Conservation (phyloP, 2,113 vertebrate species). For the Pao palembangensis region DNA sequence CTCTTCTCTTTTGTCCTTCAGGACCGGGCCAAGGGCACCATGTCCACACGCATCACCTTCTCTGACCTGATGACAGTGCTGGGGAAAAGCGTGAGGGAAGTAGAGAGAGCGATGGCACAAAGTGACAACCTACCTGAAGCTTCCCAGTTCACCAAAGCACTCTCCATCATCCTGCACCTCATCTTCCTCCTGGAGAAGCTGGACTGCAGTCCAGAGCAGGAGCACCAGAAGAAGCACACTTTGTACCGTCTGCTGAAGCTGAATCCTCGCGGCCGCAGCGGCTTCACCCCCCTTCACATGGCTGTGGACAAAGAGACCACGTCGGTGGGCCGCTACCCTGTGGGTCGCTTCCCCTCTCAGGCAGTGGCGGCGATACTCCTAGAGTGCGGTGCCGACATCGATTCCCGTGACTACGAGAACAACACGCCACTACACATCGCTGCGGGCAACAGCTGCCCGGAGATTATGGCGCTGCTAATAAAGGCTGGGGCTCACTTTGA, state of each 20-base stretch:
- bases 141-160: conserved; percentile 86
- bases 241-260: conserved; percentile 90
- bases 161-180: conserved; percentile 92
- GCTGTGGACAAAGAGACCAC: conserved; percentile 92
- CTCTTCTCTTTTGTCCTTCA: conserved; percentile 95
- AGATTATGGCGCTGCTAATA: conserved; percentile 85
- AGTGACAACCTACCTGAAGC: conserved; percentile 83
- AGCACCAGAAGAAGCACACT: conserved; percentile 88
- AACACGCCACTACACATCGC: conserved; percentile 90
- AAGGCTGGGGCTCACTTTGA: conserved; percentile 89
- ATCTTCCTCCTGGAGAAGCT: conserved; percentile 90
- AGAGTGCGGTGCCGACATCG: conserved; percentile 88
- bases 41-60: conserved; percentile 84
- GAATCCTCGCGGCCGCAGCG: conserved; percentile 82
- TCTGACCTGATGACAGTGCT: conserved; percentile 90
- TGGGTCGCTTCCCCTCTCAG: conserved; percentile 90
- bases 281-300: conserved; percentile 91
- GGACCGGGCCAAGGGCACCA: conserved; percentile 86
- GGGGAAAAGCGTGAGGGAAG: conserved; percentile 89
- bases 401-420: conserved; percentile 91
- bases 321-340: conserved; percentile 87
- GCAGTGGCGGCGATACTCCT: conserved; percentile 83
- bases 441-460: conserved; percentile 82
- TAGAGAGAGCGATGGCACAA: conserved; percentile 86
- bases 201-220: conserved; percentile 82